Percentiles rank a stretch among this genome's conserved stretches.
phyloP scores from a whole-genome alignment of 2,888 invertebrate species.

The Mellilla xanthometata region DNA sequence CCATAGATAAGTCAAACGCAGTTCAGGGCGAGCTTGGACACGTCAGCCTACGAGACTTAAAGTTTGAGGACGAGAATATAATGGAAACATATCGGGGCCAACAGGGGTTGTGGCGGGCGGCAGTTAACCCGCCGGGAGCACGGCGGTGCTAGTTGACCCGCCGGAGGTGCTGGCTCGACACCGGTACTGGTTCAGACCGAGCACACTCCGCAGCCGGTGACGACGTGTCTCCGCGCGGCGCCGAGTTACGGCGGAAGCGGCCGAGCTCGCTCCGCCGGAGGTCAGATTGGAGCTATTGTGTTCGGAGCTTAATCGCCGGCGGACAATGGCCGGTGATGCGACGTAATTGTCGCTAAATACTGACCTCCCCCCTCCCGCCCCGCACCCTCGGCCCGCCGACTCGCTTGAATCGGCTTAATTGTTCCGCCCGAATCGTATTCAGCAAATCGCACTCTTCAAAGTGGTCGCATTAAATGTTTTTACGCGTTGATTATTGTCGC shows the following conservation, averaged over 20 bases:
- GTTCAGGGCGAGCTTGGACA: no score
- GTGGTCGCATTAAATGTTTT: conserved; percentile 58
- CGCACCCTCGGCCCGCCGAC: conserved; percentile 25
- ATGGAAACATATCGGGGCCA: conserved; percentile 38
- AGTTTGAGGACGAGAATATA: conserved; percentile 35
- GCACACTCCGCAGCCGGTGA: conserved; percentile 73
- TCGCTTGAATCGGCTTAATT: conserved; percentile 63
- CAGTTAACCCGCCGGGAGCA: conserved; percentile 39
- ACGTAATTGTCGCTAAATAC: conserved; percentile 77
- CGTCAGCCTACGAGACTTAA: conserved; percentile 28
- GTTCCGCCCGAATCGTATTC: conserved; percentile 33
- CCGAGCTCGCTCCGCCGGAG: conserved; percentile 78
- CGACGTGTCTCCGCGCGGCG: conserved; percentile 71
- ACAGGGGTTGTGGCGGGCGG: conserved; percentile 49
- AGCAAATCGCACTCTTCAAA: conserved; percentile 47
- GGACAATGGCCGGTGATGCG: conserved; percentile 76
- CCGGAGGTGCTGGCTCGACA: conserved; percentile 35
- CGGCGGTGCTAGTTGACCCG: conserved; percentile 49
- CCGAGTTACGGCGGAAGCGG: conserved; percentile 68
- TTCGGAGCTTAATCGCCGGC: conserved; percentile 61
- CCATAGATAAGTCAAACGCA: no score
- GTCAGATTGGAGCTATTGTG: conserved; percentile 73
- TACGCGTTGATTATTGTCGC: conserved; percentile 66
- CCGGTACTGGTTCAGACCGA: conserved; percentile 61
- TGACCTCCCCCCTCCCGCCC: conserved; percentile 48